Evolutionary conservation across 2,113 vertebrate species (phyloP).

Genomic region (Apteryx owenii): DNA sequence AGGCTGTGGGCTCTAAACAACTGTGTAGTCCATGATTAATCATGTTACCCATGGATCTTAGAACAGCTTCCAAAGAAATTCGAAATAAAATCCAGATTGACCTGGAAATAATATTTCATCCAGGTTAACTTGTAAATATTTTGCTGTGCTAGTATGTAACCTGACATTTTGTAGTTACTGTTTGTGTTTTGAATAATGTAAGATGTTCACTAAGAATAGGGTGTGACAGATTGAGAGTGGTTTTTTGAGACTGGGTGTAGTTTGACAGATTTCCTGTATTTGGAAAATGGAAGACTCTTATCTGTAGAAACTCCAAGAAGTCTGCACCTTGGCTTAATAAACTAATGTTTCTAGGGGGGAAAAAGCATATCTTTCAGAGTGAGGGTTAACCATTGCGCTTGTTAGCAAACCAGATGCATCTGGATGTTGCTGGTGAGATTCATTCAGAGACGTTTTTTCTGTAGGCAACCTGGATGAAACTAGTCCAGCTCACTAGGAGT

Average conservation of each 20-base stretch:
- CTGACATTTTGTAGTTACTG: not conserved
- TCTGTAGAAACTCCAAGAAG: not conserved
- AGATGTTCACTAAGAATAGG: not conserved
- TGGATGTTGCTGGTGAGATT: not conserved
- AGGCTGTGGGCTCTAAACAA: not conserved
- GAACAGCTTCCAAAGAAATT: not conserved
- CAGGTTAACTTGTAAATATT: not conserved
- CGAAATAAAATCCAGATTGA: not conserved
- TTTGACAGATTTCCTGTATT: not conserved
- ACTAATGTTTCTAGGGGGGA: not conserved
- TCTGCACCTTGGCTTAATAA: not conserved
- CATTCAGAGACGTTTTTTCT: not conserved
- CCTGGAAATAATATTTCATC: not conserved
- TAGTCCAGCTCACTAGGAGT: not conserved
- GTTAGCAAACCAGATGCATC: not conserved
- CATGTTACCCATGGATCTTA: not conserved
- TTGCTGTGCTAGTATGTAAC: not conserved
- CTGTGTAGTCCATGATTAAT: not conserved
- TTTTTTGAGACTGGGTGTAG: not conserved
- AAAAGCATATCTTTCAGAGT: not conserved
- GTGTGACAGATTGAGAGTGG: not conserved
- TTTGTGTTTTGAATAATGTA: not conserved
- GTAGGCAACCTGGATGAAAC: not conserved
- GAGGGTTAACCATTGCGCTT: not conserved
- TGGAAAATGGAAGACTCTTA: not conserved